These are phyloP conservation scores for Muricea muricata DNA, from an alignment of 92 coral and sea anemone species.

Conservation along the genomic window DNA sequence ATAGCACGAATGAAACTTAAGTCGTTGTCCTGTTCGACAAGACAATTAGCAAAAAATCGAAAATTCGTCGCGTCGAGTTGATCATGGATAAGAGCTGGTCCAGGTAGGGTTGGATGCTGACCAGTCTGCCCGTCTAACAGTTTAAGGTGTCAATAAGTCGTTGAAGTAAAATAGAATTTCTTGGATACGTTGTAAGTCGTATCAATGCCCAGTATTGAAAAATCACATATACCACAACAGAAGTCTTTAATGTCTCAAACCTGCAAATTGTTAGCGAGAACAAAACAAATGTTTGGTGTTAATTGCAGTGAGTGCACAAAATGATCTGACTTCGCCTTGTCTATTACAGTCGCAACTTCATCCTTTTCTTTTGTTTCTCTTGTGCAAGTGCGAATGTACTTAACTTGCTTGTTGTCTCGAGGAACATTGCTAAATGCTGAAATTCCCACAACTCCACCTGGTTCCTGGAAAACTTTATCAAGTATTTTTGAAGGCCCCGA, in stretches of 20 bases:
- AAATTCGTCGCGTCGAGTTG: conserved; percentile 47
- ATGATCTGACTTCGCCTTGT: conserved; percentile 13
- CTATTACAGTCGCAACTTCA: conserved; percentile 47
- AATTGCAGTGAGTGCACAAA: conserved; percentile 42
- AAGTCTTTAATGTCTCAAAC: conserved; percentile 23
- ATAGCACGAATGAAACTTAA: conserved; percentile 13
- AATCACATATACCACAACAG: conserved; percentile 31
- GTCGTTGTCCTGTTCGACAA: conserved; percentile 37
- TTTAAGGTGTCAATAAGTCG: conserved; percentile 41
- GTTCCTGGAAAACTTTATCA: conserved; percentile 29
- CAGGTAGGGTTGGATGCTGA: conserved; percentile 59
- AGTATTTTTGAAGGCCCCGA: conserved; percentile 57
- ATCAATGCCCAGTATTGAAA: conserved; percentile 53
- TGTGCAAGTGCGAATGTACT: conserved; percentile 28
- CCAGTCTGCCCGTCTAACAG: conserved; percentile 48
- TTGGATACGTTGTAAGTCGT: conserved; percentile 58
- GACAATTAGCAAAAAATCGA: conserved; percentile 42
- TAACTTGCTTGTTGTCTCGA: conserved; percentile 30
- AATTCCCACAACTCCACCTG: conserved; percentile 43
- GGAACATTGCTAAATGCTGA: conserved; percentile 43
- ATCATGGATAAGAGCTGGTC: too few relatives aligned
- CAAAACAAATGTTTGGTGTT: conserved; percentile 42
- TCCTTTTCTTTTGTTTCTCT: conserved; percentile 29
- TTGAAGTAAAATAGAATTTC: conserved; percentile 46
- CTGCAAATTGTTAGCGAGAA: conserved; percentile 31